Percentiles rank a stretch among this genome's conserved stretches.
phyloP scores from a whole-genome alignment of 2,888 invertebrate species.

The Xanthia togata region DNA sequence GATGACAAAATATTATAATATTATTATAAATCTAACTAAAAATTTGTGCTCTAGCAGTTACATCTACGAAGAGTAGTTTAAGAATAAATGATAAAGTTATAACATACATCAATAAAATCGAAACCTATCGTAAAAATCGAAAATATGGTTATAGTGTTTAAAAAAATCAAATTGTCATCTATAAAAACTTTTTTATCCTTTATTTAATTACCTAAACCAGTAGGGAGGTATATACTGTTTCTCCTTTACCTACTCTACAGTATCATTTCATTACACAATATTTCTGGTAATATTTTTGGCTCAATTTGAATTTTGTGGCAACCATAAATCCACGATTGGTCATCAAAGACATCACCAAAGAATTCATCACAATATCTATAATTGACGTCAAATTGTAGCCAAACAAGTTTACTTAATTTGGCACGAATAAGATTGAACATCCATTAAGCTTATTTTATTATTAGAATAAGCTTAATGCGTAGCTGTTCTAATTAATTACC shows the following conservation, averaged over 20 bases:
- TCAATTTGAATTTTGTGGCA: conserved; percentile 4
- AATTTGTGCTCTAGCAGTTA: too few species aligned
- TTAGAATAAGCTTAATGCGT: not conserved
- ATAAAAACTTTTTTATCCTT: too few species aligned
- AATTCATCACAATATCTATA: conserved; percentile 22
- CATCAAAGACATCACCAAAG: not conserved
- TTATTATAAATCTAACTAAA: too few species aligned
- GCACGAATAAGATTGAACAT: not conserved
- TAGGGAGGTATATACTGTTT: not conserved
- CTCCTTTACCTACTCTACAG: too few species aligned
- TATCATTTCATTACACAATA: not conserved
- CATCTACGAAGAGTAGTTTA: too few species aligned
- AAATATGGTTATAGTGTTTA: too few species aligned
- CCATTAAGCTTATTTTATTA: not conserved
- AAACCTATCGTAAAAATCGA: too few species aligned
- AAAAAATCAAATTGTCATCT: too few species aligned
- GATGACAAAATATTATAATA: too few species aligned
- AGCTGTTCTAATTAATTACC: conserved; percentile 15
- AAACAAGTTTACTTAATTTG: conserved; percentile 19
- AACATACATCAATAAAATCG: too few species aligned
- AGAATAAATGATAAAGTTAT: too few species aligned
- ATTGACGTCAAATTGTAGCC: conserved; percentile 29
- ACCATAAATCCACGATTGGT: not conserved
- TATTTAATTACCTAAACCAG: too few species aligned
- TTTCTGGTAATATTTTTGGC: not conserved